Evolutionary conservation across 1,140 invertebrate species (phyloP).

Genomic region (Eupristina koningsbergeri): DNA sequence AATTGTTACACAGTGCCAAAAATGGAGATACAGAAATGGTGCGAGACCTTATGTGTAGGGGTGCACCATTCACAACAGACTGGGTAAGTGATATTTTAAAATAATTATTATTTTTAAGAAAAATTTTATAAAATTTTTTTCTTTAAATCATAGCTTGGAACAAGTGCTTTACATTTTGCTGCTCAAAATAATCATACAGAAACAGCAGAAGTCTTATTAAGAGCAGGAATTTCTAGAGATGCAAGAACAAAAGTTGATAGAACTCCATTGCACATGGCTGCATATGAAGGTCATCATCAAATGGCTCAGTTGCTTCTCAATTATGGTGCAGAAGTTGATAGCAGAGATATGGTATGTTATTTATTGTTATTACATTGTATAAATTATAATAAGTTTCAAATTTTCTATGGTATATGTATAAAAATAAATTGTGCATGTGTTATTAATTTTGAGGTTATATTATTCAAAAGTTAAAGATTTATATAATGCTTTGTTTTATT

Average conservation of each 20-base stretch:
- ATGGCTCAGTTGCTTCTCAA: slow-evolving; percentile 86
- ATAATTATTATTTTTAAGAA: not conserved
- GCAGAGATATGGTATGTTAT: slow-evolving; percentile 85
- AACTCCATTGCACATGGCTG: slow-evolving; percentile 90
- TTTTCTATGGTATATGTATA: not conserved
- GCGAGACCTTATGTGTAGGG: slow-evolving; percentile 85
- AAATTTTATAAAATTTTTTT: not conserved
- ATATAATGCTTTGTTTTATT: not conserved
- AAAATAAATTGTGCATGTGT: not conserved
- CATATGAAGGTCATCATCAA: slow-evolving; percentile 86
- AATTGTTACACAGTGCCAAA: slow-evolving; percentile 84
- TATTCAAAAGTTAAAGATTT: too few species aligned
- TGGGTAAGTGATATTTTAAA: slow-evolving; percentile 78
- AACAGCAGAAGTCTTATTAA: slow-evolving; percentile 86
- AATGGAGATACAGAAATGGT: slow-evolving; percentile 86
- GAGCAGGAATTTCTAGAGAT: slow-evolving; percentile 89
- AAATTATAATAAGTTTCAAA: not conserved
- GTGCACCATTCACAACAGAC: slow-evolving; percentile 93
- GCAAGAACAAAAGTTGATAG: slow-evolving; percentile 93
- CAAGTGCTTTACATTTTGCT: slow-evolving; percentile 90
- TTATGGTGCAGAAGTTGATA: slow-evolving; percentile 84
- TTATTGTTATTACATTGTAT: not conserved
- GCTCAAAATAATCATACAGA: slow-evolving; percentile 87
- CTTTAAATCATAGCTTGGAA: slow-evolving; percentile 80
- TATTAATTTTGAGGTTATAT: slow-evolving; percentile 42